These are phyloP conservation scores for Myocastor coypus DNA, from an alignment of 2,113 vertebrate genomes.

Conservation along the genomic window DNA sequence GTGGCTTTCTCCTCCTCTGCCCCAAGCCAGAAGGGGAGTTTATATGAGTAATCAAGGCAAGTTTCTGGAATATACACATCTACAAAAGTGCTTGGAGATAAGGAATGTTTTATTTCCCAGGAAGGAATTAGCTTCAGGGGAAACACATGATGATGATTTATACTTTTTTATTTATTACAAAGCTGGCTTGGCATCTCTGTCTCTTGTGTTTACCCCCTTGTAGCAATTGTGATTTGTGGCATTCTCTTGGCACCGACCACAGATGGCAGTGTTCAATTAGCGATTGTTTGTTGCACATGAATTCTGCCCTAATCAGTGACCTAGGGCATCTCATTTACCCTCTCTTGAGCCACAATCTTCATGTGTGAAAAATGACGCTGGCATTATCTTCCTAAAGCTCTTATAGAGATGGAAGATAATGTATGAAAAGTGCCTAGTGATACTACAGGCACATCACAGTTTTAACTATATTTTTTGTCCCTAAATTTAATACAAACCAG, in stretches of 20 bases:
- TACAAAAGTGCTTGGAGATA: conserved; percentile 15
- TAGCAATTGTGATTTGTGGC: conserved; percentile 60
- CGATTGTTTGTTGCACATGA: conserved; percentile 60
- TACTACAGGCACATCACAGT: not conserved
- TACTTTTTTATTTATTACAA: conserved; percentile 38
- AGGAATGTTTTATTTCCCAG: conserved; percentile 16
- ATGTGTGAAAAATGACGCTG: conserved; percentile 50
- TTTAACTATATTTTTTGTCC: not conserved
- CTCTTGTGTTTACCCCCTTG: conserved; percentile 67
- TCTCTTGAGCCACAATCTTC: conserved; percentile 22
- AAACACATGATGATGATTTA: not conserved
- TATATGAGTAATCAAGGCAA: conserved; percentile 20
- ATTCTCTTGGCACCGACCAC: conserved; percentile 47
- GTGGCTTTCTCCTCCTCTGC: conserved; percentile 27
- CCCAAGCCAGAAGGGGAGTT: not conserved
- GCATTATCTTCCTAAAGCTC: not conserved
- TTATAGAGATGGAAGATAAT: not conserved
- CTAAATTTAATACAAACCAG: not conserved
- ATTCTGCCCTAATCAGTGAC: conserved; percentile 47
- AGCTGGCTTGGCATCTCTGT: conserved; percentile 35
- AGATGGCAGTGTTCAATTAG: conserved; percentile 69
- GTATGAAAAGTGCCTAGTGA: not conserved
- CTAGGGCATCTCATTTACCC: conserved; percentile 46
- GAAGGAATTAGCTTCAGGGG: not conserved
- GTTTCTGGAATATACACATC: conserved; percentile 20